A percentile compares a stretch with the other conserved stretches of the same genome.
phyloP scores from a whole-genome alignment of 2,113 vertebrate species.

The Callithrix jacchus region DNA sequence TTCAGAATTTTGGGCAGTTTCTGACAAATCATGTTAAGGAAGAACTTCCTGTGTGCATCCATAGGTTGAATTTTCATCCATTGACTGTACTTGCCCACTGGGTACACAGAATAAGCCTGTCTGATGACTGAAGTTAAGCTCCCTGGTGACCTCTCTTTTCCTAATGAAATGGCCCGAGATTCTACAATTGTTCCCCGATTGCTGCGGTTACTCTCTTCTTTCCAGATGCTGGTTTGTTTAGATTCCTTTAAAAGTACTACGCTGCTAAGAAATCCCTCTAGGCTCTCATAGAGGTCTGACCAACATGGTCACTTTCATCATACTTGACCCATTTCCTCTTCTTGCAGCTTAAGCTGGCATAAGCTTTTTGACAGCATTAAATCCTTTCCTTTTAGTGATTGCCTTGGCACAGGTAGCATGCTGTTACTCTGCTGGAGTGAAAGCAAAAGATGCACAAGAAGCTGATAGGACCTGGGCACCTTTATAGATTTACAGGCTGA shows the following conservation, averaged over 20 bases:
- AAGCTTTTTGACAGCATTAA: neutral
- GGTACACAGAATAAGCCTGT: neutral
- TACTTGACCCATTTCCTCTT: neutral
- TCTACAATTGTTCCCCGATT: neutral
- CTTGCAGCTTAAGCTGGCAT: neutral
- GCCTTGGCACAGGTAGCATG: neutral
- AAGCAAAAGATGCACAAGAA: neutral
- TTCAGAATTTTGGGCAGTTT: constrained; percentile 21
- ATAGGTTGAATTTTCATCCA: neutral
- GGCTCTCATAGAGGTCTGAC: neutral
- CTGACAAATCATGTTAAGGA: neutral
- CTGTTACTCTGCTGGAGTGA: neutral
- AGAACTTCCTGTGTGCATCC: neutral
- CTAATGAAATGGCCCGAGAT: neutral
- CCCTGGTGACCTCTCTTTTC: neutral
- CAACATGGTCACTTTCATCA: neutral
- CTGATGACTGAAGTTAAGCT: constrained; percentile 15
- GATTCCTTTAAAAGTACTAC: neutral
- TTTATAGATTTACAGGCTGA: constrained; percentile 4
- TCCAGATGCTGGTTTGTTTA: neutral
- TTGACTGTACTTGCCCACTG: neutral
- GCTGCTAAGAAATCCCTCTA: neutral
- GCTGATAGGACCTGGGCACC: neutral
- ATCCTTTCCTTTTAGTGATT: neutral
- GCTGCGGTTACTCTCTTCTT: neutral